Conservation (phyloP, 1,140 invertebrate species). For the Pseudoatta argentina region DNA sequence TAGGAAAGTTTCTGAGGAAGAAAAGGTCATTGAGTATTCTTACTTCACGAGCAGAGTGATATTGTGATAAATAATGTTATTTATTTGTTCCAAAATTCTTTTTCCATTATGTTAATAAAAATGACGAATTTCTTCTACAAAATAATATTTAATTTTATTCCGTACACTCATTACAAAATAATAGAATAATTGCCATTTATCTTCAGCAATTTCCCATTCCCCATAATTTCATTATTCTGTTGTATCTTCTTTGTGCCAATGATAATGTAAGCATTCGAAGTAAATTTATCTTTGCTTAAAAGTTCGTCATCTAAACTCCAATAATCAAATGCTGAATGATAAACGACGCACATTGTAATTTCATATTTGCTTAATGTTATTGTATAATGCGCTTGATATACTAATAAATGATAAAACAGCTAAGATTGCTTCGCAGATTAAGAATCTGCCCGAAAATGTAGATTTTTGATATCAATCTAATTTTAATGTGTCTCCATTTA, state of each 20-base stretch:
- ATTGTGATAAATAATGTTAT: background rate
- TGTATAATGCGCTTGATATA: background rate
- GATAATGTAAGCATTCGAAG: background rate
- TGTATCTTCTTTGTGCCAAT: background rate
- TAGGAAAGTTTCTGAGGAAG: slow-evolving; percentile 74
- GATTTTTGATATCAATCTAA: no score
- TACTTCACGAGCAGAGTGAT: background rate
- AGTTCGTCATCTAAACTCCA: background rate
- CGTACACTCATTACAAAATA: background rate
- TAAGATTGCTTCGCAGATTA: background rate
- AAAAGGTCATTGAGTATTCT: background rate
- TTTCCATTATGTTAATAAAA: background rate
- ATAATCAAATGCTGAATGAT: background rate
- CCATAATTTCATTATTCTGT: background rate
- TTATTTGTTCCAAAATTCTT: background rate
- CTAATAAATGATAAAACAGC: background rate
- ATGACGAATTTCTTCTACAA: background rate
- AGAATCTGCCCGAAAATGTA: no score
- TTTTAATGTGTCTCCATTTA: no score
- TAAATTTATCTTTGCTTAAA: background rate
- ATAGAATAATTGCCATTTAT: background rate
- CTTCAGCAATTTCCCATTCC: background rate
- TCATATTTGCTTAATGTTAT: slow-evolving; percentile 7
- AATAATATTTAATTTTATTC: background rate
- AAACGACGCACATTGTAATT: background rate